Base-by-base conservation (phyloP, 1,140 invertebrate genomes). In the Drosophila navojoa region DNA sequence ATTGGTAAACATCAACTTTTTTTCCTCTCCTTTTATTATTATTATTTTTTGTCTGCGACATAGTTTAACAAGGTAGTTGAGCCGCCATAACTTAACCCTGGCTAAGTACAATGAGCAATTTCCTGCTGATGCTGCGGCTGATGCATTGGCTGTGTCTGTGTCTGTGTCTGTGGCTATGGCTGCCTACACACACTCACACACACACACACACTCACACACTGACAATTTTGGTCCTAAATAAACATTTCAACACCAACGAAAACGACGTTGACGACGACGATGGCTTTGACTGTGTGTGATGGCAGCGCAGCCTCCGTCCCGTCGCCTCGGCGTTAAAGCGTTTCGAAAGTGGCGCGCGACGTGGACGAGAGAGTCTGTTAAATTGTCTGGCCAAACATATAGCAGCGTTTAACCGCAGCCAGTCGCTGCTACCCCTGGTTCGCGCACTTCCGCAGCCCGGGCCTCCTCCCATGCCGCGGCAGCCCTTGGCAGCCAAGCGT, bases 201-300 rank as follows among this genome's bases (percentile, higher is more conserved):
- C 57, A 40, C 32, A 52, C 29, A 32, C 44, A 27, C 49, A 25
- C 11, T 13, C 38, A 66, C 47, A 52, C 57, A 52, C 53, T 35
- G 79, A 80, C 81, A 90, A 90, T 90, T 87, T 90, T 87, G 82
- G 82, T 90, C 87, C 87, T 90, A 90, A 90, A 87, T 90, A 90
- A 90, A 90, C 87, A 90, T 90, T 90, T 87, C 74, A 90, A 72
- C 86, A 85, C 64, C 76, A 64, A 62, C 66, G 55, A 71, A 73
- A 45, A 73, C 78, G 44, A 40, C 71, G 52, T 50, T 44, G 52
- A 45, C 55, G 58, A 57, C 58, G 38, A 60, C 45, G 40, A 59
- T 11, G 32, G 55, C 44, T 52, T 54, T 67, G 70, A 53, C 70
- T 72, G 27, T 62, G 27, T 62, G 35, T 1, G 19, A 22, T 40